Evolutionary conservation across 2,797 vertebrate species (phyloP).

Genomic region (Argyrosomus regius): DNA sequence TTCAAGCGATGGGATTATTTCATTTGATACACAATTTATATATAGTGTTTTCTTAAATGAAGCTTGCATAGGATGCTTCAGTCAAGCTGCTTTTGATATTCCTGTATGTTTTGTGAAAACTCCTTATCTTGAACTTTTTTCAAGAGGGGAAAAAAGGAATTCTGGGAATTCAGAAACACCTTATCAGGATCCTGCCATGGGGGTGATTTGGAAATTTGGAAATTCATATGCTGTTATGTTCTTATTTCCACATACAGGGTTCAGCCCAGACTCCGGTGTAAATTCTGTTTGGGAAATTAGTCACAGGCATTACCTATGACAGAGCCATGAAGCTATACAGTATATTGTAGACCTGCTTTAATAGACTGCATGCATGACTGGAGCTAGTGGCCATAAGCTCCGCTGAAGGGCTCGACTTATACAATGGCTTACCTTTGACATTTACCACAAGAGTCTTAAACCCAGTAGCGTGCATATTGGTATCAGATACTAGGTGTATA

Average conservation of each 20-base stretch:
- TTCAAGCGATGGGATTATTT: background rate
- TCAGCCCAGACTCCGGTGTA: slow-evolving; percentile 20
- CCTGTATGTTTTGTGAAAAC: no score
- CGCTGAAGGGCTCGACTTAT: slow-evolving; percentile 41
- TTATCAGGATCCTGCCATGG: slow-evolving; percentile 1
- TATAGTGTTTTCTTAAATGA: background rate
- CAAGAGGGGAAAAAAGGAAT: background rate
- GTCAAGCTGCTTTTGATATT: background rate
- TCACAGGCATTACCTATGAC: slow-evolving; percentile 36
- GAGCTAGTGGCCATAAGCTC: slow-evolving; percentile 37
- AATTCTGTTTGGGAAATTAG: slow-evolving; percentile 42
- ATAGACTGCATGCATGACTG: slow-evolving; percentile 67
- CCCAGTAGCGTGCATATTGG: slow-evolving; percentile 26
- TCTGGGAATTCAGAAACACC: slow-evolving; percentile 11
- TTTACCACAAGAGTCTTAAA: slow-evolving; percentile 57
- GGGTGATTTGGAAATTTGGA: slow-evolving; percentile 34
- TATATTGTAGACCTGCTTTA: slow-evolving; percentile 52
- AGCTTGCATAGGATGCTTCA: background rate
- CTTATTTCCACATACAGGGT: slow-evolving; percentile 38
- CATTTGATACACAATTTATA: background rate
- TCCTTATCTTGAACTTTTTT: background rate
- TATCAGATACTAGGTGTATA: slow-evolving; percentile 47
- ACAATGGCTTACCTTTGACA: slow-evolving; percentile 66
- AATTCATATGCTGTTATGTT: slow-evolving; percentile 15
- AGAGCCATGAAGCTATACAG: slow-evolving; percentile 38